phyloP scores from a whole-genome alignment of 1,140 invertebrate genomes.

The Drosophila novamexicana region DNA sequence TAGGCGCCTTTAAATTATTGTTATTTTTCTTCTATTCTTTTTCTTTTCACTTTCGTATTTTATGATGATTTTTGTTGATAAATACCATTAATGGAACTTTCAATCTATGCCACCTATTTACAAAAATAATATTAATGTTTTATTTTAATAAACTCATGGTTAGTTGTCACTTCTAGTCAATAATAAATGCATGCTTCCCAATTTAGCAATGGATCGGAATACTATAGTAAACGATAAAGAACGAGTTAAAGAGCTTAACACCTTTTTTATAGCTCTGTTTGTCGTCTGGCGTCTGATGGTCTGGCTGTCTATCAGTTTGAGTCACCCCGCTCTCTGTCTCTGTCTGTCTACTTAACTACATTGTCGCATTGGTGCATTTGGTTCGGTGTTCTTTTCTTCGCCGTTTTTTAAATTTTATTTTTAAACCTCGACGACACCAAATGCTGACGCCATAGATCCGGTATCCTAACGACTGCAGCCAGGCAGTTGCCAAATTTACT shows the following conservation, averaged over 20 bases:
- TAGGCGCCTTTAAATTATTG: no score
- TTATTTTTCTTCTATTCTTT: no score
- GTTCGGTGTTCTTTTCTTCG: constrained; percentile 14
- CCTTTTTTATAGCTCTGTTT: constrained; percentile 33
- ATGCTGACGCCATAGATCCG: constrained; percentile 55
- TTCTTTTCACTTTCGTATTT: no score
- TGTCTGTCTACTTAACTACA: constrained; percentile 59
- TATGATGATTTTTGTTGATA: no score
- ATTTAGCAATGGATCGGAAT: background rate
- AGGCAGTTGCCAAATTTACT: constrained; percentile 81
- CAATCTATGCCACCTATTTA: no score
- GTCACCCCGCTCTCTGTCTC: constrained; percentile 18
- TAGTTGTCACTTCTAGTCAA: no score
- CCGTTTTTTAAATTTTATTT: constrained; percentile 27
- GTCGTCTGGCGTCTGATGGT: constrained; percentile 44
- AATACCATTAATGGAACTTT: no score
- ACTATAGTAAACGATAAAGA: constrained; percentile 8
- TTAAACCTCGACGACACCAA: constrained; percentile 42
- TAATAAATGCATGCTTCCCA: no score
- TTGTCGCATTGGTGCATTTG: constrained; percentile 74
- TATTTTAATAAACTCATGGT: no score
- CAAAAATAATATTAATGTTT: no score
- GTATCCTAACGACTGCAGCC: constrained; percentile 62
- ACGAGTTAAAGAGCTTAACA: constrained; percentile 31
- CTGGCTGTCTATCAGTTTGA: constrained; percentile 36